Evolutionary conservation across 2,113 vertebrate genomes (phyloP), one percentile per base, ranked within the genome.

Genomic region (Callipepla squamata): DNA sequence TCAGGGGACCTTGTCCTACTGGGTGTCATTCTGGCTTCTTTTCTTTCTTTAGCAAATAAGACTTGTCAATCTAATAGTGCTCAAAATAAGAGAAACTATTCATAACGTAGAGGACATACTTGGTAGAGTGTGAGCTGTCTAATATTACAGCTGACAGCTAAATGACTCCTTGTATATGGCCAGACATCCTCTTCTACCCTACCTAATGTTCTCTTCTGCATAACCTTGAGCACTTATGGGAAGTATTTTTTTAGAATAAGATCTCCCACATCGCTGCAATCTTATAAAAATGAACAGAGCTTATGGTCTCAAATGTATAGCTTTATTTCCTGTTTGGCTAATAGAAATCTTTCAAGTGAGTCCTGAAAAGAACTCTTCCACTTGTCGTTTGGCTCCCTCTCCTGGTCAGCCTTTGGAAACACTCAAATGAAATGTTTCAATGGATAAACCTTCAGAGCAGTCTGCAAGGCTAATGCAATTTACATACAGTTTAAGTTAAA

Each of bases 331-430:
- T 48, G 5, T 48, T 83, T 25, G 34, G 10, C 13, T 47, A 19
- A 2, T 22, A 4, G 18, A 18, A 13, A 5, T 20, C 48, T n/a
- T 42, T 21, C 59, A 30, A 11, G 26, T 8, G 7, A 5, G 40
- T 20, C 32, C 57, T 18, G 69, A 25, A 11, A 30, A 50, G 12
- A 25, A 7, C 32, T 40, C 14, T 21, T 47, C 4, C 14, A 5
- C 23, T 42, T 87, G 47, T 92, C 40, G 5, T 96, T 25, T 95
- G 92, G 92, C 92, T 93, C 98, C 97, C 95, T 95, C 98, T 95
- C 68, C 87, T 92, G 96, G 94, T 57, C 15, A 4, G 5, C 22
- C 0, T 15, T 34, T 50, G 68, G 51, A 80, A 70, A 38, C 53
- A 38, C 75, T 3, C 28, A 8, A 7, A 19, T 63, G 36, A 63